Evolutionary conservation across 2,113 vertebrate genomes (phyloP).

Genomic region (Scomber colias): DNA sequence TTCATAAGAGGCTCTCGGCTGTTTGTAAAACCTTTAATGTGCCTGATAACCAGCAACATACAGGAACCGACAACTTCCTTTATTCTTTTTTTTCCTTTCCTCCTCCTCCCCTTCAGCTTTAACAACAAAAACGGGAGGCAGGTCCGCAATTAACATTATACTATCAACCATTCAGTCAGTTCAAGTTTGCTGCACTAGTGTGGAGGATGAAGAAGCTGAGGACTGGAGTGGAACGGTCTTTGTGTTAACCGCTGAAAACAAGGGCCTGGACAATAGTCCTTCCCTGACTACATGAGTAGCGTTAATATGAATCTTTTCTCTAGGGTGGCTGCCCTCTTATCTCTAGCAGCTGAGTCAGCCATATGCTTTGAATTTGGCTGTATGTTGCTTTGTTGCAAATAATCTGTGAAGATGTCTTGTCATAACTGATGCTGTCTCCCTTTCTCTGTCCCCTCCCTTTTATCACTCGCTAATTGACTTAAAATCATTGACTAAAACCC

Average conservation of each 20-base stretch:
- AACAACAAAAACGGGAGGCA: conserved; percentile 28
- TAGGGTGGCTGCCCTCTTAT: conserved; percentile 49
- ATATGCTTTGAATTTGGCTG: conserved; percentile 56
- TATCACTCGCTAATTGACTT: conserved; percentile 69
- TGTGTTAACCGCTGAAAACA: conserved; percentile 53
- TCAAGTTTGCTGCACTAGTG: conserved; percentile 34
- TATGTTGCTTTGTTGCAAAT: conserved; percentile 57
- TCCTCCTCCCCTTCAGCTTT: conserved; percentile 35
- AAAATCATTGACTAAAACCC: conserved; percentile 62
- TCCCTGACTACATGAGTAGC: conserved; percentile 47
- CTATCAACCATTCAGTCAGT: conserved; percentile 23
- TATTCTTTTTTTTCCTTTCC: conserved; percentile 27
- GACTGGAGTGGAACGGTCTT: conserved; percentile 19
- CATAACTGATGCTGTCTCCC: conserved; percentile 46
- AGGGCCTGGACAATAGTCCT: conserved; percentile 45
- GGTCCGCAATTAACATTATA: conserved; percentile 31
- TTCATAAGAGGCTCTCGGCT: conserved; percentile 66
- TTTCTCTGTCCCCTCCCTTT: conserved; percentile 40
- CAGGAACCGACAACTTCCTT: conserved; percentile 42
- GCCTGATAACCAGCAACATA: conserved; percentile 48
- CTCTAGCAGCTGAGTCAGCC: conserved; percentile 52
- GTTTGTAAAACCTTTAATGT: conserved; percentile 61
- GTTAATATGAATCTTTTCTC: conserved; percentile 56
- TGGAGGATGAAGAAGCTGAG: conserved; percentile 17
- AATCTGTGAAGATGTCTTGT: conserved; percentile 64